phyloP scores from a whole-genome alignment of 2,113 vertebrate genomes.

The Gavia stellata region DNA sequence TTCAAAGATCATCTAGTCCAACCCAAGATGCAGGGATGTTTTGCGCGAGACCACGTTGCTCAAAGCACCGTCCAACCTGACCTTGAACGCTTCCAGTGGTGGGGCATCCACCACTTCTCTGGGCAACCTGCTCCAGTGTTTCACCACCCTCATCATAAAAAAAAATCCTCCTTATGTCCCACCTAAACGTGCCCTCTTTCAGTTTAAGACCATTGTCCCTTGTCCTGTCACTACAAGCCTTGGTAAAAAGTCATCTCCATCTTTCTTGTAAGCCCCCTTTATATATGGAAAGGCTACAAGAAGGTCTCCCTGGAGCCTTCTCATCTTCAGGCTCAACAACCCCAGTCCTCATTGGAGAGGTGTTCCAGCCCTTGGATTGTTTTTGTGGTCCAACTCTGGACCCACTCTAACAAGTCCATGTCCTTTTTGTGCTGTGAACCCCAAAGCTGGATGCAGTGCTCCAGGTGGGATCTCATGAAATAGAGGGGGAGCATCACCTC shows the following conservation, averaged over 20 bases:
- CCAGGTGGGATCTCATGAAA: no score
- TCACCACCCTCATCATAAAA: neutral
- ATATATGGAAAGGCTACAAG: neutral
- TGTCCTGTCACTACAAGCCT: neutral
- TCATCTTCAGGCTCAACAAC: neutral
- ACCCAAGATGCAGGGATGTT: neutral
- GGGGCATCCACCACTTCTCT: neutral
- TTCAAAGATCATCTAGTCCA: neutral
- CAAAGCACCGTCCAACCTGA: neutral
- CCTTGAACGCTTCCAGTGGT: neutral
- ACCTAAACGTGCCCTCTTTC: neutral
- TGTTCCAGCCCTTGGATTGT: neutral
- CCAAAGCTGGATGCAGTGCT: neutral
- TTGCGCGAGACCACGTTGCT: neutral
- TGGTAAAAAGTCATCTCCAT: neutral
- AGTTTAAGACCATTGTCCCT: neutral
- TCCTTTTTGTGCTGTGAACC: neutral
- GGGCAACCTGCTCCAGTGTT: neutral
- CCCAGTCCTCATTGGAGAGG: neutral
- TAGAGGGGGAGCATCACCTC: neutral
- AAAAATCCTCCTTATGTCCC: neutral
- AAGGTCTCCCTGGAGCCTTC: neutral
- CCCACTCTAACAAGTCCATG: fast-evolving
- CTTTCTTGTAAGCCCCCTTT: neutral
- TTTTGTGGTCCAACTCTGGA: neutral